Percentiles rank a stretch among this genome's conserved stretches.
phyloP scores from a whole-genome alignment of 2,113 vertebrate genomes.

The Ptyas mucosa region DNA sequence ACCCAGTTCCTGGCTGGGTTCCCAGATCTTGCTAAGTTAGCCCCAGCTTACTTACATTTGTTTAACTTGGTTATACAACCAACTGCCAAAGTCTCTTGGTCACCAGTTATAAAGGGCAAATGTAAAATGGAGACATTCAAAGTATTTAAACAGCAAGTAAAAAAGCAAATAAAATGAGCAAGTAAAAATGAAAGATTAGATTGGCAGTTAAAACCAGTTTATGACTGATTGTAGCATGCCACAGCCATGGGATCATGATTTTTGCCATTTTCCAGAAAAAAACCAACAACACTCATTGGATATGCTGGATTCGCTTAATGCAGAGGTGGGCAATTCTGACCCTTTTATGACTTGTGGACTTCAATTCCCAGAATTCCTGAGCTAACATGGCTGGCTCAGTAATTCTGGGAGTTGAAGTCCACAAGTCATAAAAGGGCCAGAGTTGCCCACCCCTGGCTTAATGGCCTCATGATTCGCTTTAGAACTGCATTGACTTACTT shows the following conservation, averaged over 20 bases:
- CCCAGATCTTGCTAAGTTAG: background rate
- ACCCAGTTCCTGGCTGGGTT: background rate
- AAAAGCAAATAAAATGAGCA: background rate
- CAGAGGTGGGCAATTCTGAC: no score
- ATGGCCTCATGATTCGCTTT: background rate
- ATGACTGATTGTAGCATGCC: background rate
- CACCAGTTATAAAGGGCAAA: background rate
- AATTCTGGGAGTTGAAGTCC: no score
- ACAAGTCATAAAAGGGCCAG: no score
- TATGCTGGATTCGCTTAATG: background rate
- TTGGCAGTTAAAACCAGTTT: background rate
- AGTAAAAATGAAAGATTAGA: background rate
- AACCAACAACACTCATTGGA: background rate
- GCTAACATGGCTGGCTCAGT: no score
- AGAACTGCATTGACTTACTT: background rate
- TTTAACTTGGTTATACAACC: background rate
- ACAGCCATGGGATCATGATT: background rate
- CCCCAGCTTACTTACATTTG: background rate
- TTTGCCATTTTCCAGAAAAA: background rate
- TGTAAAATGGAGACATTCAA: background rate
- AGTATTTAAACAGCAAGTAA: background rate
- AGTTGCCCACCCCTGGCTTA: background rate
- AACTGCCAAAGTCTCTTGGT: background rate
- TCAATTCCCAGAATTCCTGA: no score
- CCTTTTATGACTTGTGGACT: no score